Evolutionary conservation across 2,888 invertebrate genomes (phyloP), one percentile per base, ranked within the genome.

Genomic region (Deilephila elpenor): DNA sequence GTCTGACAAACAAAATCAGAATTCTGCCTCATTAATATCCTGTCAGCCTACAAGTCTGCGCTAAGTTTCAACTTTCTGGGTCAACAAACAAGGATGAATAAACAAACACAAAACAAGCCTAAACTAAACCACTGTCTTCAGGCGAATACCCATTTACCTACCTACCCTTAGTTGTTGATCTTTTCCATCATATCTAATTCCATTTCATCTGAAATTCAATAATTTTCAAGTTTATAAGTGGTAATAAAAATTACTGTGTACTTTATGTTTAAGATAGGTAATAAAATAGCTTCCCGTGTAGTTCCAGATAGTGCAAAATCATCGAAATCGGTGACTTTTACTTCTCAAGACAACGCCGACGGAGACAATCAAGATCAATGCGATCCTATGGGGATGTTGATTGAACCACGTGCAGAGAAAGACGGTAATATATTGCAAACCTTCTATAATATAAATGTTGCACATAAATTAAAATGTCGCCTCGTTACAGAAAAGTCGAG

Each of bases 241-340:
- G 5, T 32, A 32, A 4, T 60, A 60, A 11, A 5, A 29, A 14
- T 29, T 11, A 59, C 59, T 59, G 20, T 11, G 29, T 61, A 5
- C 2, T 44, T 61, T 3, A 62, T 25, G 14, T 29, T 29, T 20
- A 53, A 59, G 25, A 17, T 71, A 25, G 25, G 25, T 64, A 29
- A 71, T 59, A 59, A 61, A 70, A 70, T n/a, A 84, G 82, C 83
- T 20, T 76, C 76, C 8, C 76, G 79, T 51, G 74, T 78, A 70
- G 71, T 73, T 5, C 79, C 82, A 5, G 86, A 85, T 14, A 82
- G 90, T 61, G 83, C 89, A 2, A 93, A 92, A 77, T 91, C 92
- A 1, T 90, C 91, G 0, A 93, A 93, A 75, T 93, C 93, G 0
- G 93, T 93, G 11, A 89, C 93, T 0, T 93, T 93, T 75, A 90